A percentile compares a stretch with the other conserved stretches of the same genome.
These are phyloP conservation scores for Bungarus multicinctus DNA, from an alignment of 2,113 vertebrate genomes.

Conservation along the genomic window DNA sequence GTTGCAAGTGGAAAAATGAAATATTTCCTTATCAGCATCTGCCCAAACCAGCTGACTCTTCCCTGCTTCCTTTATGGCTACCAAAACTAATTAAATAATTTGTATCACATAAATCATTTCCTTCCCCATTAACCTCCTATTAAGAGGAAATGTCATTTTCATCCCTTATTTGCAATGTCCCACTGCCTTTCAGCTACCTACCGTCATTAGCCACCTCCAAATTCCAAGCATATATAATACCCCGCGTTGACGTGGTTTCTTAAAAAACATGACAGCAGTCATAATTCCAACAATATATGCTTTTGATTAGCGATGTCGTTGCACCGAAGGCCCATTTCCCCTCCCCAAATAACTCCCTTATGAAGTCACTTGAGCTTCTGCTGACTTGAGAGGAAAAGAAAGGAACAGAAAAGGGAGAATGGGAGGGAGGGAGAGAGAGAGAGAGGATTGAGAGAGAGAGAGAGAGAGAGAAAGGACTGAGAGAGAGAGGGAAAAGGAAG, in stretches of 20 bases:
- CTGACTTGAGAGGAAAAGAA: neutral
- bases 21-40: neutral
- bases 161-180: neutral
- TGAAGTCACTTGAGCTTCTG: neutral
- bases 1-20: neutral
- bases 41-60: neutral
- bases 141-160: neutral
- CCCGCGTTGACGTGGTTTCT: neutral
- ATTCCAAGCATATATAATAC: neutral
- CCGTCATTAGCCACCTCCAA: neutral
- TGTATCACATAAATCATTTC: neutral
- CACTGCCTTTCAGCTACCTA: neutral
- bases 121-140: neutral
- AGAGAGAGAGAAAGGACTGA: no score
- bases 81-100: neutral
- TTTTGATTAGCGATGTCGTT: neutral
- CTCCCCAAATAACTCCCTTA: neutral
- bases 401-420: no score
- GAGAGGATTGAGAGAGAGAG: no score
- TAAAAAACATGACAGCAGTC: neutral
- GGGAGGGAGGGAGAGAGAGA: neutral
- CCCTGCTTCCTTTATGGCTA: neutral
- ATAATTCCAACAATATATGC: neutral
- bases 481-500: no score
- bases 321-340: neutral